phyloP scores from a whole-genome alignment of 2,113 vertebrate species.

The Coracopsis vasa region DNA sequence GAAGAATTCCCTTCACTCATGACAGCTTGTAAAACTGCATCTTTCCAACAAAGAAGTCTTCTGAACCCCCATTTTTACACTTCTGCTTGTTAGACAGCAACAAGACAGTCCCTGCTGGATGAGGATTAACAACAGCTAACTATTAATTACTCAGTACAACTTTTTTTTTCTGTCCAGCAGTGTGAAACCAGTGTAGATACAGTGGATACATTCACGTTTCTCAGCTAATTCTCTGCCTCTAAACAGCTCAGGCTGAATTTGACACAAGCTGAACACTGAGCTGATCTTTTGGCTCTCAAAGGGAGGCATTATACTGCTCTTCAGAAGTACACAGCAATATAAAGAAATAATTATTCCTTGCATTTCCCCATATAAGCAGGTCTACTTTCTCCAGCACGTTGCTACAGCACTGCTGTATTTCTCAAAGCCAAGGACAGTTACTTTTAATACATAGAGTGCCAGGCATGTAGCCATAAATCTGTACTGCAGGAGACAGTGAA shows the following conservation, averaged over 20 bases:
- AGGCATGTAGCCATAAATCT: not conserved
- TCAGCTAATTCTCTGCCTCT: not conserved
- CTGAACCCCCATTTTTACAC: not conserved
- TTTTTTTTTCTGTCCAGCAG: not conserved
- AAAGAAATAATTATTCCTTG: not conserved
- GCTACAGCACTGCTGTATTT: not conserved
- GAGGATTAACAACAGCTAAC: not conserved
- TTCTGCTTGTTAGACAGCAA: not conserved
- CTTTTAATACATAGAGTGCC: not conserved
- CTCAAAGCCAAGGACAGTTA: not conserved
- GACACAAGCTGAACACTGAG: not conserved
- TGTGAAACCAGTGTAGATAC: not conserved
- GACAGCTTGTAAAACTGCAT: not conserved
- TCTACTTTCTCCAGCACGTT: not conserved
- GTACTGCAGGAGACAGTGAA: not conserved
- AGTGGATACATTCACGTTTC: not conserved
- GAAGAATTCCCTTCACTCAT: not conserved
- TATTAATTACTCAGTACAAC: not conserved
- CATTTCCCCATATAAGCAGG: not conserved
- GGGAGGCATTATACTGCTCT: not conserved
- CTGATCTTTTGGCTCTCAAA: not conserved
- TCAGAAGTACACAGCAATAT: not conserved
- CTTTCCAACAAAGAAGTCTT: not conserved
- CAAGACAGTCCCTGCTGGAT: not conserved
- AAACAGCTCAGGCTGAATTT: not conserved